These are phyloP conservation scores for Anoura caudifer DNA, from an alignment of 2,113 vertebrate species.

Conservation along the genomic window DNA sequence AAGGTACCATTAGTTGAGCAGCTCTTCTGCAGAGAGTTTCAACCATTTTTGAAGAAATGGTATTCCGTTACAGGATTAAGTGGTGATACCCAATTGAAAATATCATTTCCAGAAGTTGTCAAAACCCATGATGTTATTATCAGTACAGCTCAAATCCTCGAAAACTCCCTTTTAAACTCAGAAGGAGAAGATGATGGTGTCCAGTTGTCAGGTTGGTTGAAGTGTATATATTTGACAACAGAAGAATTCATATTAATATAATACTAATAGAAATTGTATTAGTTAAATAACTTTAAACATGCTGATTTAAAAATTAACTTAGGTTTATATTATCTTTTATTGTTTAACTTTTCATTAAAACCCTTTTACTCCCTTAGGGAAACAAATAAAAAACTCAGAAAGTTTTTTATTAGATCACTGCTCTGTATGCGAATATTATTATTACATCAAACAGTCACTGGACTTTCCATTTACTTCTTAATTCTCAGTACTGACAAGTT, in stretches of 20 bases:
- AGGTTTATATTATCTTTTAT: background rate
- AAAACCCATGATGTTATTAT: constrained; percentile 90
- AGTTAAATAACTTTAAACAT: background rate
- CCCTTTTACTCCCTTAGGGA: background rate
- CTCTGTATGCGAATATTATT: background rate
- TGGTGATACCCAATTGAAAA: constrained; percentile 92
- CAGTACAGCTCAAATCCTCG: constrained; percentile 97
- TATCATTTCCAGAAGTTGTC: constrained; percentile 92
- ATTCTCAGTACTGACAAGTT: background rate
- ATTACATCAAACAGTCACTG: background rate
- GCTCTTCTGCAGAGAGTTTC: constrained; percentile 89
- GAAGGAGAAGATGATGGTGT: constrained; percentile 88
- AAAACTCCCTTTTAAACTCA: constrained; percentile 89
- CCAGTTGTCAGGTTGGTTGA: constrained; percentile 85
- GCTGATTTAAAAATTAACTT: background rate
- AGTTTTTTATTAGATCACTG: background rate
- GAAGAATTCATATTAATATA: background rate
- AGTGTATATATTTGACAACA: background rate
- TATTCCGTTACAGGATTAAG: constrained; percentile 90
- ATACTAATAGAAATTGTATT: background rate
- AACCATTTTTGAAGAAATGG: constrained; percentile 84
- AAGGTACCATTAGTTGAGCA: constrained; percentile 96
- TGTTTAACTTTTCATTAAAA: background rate
- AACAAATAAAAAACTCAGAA: background rate
- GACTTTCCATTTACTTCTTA: background rate